A percentile compares a stretch with the other conserved stretches of the same genome.
Conservation (phyloP, 1,140 invertebrate species). For the Nephila pilipes region DNA sequence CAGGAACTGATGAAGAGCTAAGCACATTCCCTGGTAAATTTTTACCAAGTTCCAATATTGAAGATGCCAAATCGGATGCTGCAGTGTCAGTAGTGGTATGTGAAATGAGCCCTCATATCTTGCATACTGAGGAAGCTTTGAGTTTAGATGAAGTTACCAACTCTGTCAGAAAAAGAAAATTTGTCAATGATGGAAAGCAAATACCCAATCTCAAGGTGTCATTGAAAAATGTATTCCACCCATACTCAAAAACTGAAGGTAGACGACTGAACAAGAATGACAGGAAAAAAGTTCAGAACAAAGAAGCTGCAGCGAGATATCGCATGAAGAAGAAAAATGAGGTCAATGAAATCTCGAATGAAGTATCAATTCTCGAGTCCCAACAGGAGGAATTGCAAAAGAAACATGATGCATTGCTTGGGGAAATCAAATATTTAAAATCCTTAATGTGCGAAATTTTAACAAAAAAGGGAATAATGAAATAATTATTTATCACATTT, state of each 20-base stretch:
- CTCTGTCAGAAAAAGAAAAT: conserved; percentile 48
- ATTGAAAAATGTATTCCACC: conserved; percentile 30
- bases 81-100: conserved; percentile 36
- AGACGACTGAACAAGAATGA: background rate
- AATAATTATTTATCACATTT: conserved; percentile 17
- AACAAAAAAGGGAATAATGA: conserved; percentile 50
- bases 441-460: conserved; percentile 62
- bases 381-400: conserved; percentile 54
- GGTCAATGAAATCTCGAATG: background rate
- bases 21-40: background rate
- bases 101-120: background rate
- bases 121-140: background rate
- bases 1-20: background rate
- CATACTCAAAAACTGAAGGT: background rate
- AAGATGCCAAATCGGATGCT: background rate
- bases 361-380: conserved; percentile 45
- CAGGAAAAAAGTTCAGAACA: conserved; percentile 74
- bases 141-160: conserved; percentile 52
- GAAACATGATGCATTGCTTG: conserved; percentile 49
- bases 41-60: background rate
- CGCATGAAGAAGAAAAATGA: conserved; percentile 61
- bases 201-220: conserved; percentile 52
- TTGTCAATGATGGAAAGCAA: conserved; percentile 27
- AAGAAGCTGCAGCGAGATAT: conserved; percentile 73
- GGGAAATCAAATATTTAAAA: conserved; percentile 73